phyloP scores from a whole-genome alignment of 2,797 vertebrate species.

The Caiman crocodilus region DNA sequence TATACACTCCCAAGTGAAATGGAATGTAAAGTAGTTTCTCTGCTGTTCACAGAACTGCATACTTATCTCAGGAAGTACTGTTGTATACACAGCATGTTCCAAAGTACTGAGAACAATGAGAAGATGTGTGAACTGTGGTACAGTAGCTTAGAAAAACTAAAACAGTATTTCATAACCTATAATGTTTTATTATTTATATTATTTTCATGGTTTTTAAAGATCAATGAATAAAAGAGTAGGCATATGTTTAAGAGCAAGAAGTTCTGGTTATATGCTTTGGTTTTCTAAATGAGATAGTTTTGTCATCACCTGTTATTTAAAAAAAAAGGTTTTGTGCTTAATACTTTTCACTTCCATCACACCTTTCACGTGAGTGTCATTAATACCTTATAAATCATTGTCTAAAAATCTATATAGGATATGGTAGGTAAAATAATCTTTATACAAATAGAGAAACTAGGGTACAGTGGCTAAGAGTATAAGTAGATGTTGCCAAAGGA shows the following conservation, averaged over 20 bases:
- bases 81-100: not conserved
- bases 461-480: rapidly evolving
- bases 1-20: not conserved
- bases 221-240: not conserved
- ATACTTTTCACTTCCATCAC: not conserved
- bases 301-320: not conserved
- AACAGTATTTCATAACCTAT: not conserved
- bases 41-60: constrained; percentile 9
- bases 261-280: not conserved
- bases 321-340: not conserved
- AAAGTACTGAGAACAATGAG: not conserved
- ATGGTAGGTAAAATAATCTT: not conserved
- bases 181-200: not conserved
- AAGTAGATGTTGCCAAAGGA: too few species aligned
- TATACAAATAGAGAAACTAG: not conserved
- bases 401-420: not conserved
- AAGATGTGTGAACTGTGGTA: not conserved
- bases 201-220: not conserved
- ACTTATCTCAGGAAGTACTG: constrained; percentile 1
- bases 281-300: not conserved
- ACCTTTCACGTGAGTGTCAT: not conserved
- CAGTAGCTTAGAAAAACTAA: not conserved
- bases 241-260: not conserved
- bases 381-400: constrained; percentile 15
- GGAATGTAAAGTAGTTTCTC: constrained; percentile 30